Percentiles rank a stretch among this genome's conserved stretches.
phyloP scores from a whole-genome alignment of 2,888 invertebrate genomes.

The Megalurothrips usitatus region DNA sequence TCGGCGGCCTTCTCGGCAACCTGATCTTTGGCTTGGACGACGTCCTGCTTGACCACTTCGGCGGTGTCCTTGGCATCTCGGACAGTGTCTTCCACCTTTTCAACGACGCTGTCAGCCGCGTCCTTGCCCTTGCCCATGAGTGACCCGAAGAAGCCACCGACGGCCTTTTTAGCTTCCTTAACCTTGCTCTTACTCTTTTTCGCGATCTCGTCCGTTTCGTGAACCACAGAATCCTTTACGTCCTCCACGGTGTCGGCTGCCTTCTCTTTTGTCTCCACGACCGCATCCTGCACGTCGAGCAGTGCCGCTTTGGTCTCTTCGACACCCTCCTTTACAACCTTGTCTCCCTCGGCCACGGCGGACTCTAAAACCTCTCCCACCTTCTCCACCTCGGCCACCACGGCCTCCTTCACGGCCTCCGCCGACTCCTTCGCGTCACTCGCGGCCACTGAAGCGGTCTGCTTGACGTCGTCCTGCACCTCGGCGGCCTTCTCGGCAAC shows the following conservation, averaged over 20 bases:
- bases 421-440: background rate
- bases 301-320: too few relatives aligned
- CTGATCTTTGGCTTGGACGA: background rate
- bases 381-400: background rate
- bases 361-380: background rate
- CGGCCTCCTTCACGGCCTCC: background rate
- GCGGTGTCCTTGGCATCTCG: background rate
- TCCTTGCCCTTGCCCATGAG: conserved; percentile 27
- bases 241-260: background rate
- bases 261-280: too few relatives aligned
- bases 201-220: background rate
- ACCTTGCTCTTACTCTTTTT: background rate
- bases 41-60: background rate
- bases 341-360: background rate
- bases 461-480: background rate
- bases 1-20: background rate
- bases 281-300: too few relatives aligned
- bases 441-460: background rate
- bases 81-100: conserved; percentile 30
- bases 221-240: background rate
- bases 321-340: background rate
- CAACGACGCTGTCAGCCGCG: conserved; percentile 25
- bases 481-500: background rate
- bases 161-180: background rate
- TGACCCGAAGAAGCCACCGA: background rate